Evolutionary conservation across 2,797 vertebrate genomes (phyloP), one percentile per base, ranked within the genome.

Genomic region (Sylvia borin): DNA sequence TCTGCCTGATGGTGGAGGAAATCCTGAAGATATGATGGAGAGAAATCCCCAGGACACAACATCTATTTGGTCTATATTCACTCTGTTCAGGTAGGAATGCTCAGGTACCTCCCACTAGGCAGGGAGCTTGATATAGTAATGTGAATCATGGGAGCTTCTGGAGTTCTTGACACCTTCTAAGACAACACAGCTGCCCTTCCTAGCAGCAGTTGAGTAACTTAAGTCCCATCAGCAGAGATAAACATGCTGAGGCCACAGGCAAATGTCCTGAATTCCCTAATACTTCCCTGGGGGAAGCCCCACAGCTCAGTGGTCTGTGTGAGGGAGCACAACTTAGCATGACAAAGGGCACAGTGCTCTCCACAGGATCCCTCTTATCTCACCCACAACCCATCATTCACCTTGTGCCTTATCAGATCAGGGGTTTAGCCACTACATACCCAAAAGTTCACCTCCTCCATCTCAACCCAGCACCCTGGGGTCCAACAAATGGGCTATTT

Each of bases 241-340:
- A 78, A 78, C 34, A 70, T 0, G 0, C 10, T 67, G 26, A 85
- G 62, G 25, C 9, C 42, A 48, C 57, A 55, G 6, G 15, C 12
- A 36, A 27, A 45, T 38, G 32, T 36, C 22, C 27, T 2, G 8
- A 66, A 50, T 50, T 29, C 40, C 40, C 13, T 14, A 5, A 5
- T 48, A 48, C 17, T 36, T 47, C 4, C 25, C 31, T 0, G 0
- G 12, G 21, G 3, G 1, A 2, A 22, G 12, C 10, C 17, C 21
- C 21, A 32, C 12, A 71, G 1, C 17, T 3, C 57, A 42, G 57
- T 3, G 31, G 42, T 27, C 17, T 71, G 50, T 78, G 21, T 10
- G 40, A 22, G 42, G 26, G 1, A 70, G 31, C 26, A 36, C 26
- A 71, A 5, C 1, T 71, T 36, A 55, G 5, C 65, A 19, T 27